phyloP scores from a whole-genome alignment of 2,797 vertebrate species.

The Catostomus latipinnis region DNA sequence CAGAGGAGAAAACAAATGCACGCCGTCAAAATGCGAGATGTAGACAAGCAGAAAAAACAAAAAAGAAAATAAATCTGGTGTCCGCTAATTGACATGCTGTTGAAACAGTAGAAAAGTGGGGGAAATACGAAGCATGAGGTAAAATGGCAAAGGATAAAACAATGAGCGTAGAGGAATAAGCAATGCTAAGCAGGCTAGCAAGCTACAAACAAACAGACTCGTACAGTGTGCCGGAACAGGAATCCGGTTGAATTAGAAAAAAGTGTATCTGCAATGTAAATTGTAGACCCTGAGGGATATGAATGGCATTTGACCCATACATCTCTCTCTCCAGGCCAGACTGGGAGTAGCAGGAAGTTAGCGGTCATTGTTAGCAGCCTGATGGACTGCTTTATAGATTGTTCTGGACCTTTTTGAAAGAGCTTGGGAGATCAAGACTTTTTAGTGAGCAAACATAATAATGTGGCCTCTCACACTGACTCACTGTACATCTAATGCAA shows the following conservation, averaged over 20 bases:
- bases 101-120: too few species aligned
- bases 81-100: too few species aligned
- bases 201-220: too few species aligned
- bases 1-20: too few species aligned
- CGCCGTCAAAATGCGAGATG: too few species aligned
- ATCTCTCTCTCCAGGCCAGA: slow-evolving; percentile 23
- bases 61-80: too few species aligned
- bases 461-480: slow-evolving; percentile 1
- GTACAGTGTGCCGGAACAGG: too few species aligned
- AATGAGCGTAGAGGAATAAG: too few species aligned
- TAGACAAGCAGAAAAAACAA: too few species aligned
- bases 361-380: slow-evolving; percentile 38
- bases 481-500: not conserved
- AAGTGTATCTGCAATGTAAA: not conserved
- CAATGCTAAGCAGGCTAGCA: too few species aligned
- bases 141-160: too few species aligned
- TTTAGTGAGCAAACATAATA: not conserved
- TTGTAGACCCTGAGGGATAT: slow-evolving; percentile 22
- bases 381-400: slow-evolving; percentile 46
- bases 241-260: not conserved
- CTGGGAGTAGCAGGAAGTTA: slow-evolving; percentile 23
- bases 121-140: too few species aligned
- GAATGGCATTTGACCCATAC: slow-evolving; percentile 38
- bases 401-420: slow-evolving; percentile 3
- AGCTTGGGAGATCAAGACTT: slow-evolving; percentile 32